These are phyloP conservation scores for Oryzias javanicus DNA, from an alignment of 2,113 vertebrate genomes.

Conservation along the genomic window DNA sequence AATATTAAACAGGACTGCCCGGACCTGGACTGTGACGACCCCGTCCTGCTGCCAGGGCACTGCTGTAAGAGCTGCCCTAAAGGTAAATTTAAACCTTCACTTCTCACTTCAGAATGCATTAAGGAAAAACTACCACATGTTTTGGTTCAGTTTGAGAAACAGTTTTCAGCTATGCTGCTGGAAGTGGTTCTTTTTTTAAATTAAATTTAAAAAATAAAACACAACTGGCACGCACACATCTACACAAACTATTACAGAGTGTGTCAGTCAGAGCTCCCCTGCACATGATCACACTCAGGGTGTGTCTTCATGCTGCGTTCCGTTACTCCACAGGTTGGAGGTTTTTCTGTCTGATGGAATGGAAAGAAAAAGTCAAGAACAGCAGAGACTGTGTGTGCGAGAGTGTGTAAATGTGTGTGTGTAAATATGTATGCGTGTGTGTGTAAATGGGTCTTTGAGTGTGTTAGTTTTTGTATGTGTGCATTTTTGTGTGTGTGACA, in stretches of 20 bases:
- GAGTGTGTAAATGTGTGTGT: slow-evolving; percentile 32
- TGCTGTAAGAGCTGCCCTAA: slow-evolving; percentile 91
- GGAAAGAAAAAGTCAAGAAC: slow-evolving; percentile 70
- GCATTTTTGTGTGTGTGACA: too few species aligned
- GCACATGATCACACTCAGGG: slow-evolving; percentile 15
- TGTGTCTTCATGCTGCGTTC: slow-evolving; percentile 25
- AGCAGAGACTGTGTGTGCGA: slow-evolving; percentile 42
- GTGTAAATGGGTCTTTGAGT: slow-evolving; percentile 35
- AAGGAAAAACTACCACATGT: too few species aligned
- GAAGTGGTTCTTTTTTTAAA: slow-evolving; percentile 35
- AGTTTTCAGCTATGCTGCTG: slow-evolving; percentile 30
- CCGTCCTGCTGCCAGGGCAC: slow-evolving; percentile 86
- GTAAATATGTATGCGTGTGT: slow-evolving; percentile 25
- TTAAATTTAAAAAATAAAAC: slow-evolving; percentile 9
- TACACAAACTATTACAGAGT: background rate
- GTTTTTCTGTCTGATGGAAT: slow-evolving; percentile 65
- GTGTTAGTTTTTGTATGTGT: slow-evolving; percentile 9
- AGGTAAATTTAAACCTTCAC: slow-evolving; percentile 72
- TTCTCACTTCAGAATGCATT: background rate
- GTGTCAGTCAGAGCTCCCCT: too few species aligned
- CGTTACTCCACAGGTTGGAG: slow-evolving; percentile 47
- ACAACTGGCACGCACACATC: slow-evolving; percentile 9
- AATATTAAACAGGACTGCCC: slow-evolving; percentile 94
- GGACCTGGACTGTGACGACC: slow-evolving; percentile 76
- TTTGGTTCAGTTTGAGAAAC: slow-evolving; percentile 1